These are phyloP conservation scores for Psettodes erumei DNA, from an alignment of 2,113 vertebrate species.

Conservation along the genomic window DNA sequence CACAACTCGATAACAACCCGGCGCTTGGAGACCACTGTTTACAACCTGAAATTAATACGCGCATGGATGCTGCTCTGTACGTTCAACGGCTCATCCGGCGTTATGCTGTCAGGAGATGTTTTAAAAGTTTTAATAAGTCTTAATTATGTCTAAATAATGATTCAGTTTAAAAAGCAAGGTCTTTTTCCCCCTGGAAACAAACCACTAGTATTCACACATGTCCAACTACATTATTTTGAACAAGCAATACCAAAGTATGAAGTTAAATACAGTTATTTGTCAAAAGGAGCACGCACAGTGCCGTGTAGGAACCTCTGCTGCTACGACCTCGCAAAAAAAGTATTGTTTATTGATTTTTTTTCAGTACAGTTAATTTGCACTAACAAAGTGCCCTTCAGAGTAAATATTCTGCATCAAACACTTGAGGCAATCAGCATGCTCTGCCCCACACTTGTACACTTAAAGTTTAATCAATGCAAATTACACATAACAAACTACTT, in stretches of 20 bases:
- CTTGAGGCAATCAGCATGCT: conserved; percentile 74
- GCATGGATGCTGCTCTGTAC: conserved; percentile 64
- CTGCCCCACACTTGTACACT: conserved; percentile 67
- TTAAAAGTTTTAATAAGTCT: conserved; percentile 21
- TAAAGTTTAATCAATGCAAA: conserved; percentile 84
- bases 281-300: background rate
- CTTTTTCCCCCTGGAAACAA: background rate
- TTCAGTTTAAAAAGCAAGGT: background rate
- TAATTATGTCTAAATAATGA: conserved; percentile 1
- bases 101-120: background rate
- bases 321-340: background rate
- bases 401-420: conserved; percentile 70
- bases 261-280: background rate
- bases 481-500: conserved; percentile 68
- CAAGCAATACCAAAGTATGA: background rate
- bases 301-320: background rate
- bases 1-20: conserved; percentile 90
- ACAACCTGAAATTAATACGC: conserved; percentile 82
- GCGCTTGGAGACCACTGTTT: conserved; percentile 81
- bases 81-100: conserved; percentile 41
- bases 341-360: conserved; percentile 63
- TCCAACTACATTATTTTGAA: background rate
- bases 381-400: conserved; percentile 78
- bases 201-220: background rate
- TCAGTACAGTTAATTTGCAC: conserved; percentile 70